Evolutionary conservation across 1,140 invertebrate genomes (phyloP).

Genomic region (Drosophila kanapiae): DNA sequence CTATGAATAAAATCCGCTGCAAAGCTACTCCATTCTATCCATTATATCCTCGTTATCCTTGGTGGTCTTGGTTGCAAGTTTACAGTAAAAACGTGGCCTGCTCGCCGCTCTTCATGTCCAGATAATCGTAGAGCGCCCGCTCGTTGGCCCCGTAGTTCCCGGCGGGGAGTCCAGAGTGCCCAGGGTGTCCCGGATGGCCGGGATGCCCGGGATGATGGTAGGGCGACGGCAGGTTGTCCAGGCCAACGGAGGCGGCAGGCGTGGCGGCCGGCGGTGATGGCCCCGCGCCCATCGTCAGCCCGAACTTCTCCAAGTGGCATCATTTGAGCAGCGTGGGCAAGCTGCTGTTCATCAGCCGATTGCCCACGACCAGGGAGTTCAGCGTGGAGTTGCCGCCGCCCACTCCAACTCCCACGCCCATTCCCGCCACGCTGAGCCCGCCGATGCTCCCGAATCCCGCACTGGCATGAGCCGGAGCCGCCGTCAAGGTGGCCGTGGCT

Average conservation of each 20-base stretch:
- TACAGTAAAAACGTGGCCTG: slow-evolving; percentile 79
- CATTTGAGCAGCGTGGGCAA: slow-evolving; percentile 83
- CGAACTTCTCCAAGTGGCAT: slow-evolving; percentile 84
- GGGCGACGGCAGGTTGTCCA: slow-evolving; percentile 56
- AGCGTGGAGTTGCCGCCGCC: slow-evolving; percentile 72
- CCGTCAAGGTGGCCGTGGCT: slow-evolving; percentile 62
- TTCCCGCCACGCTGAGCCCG: slow-evolving; percentile 67
- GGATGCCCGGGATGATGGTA: slow-evolving; percentile 42
- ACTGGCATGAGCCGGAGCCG: slow-evolving; percentile 62
- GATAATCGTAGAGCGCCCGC: slow-evolving; percentile 68
- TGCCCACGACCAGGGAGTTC: slow-evolving; percentile 79
- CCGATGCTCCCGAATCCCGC: slow-evolving; percentile 59
- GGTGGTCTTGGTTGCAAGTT: slow-evolving; percentile 77
- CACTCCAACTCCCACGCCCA: slow-evolving; percentile 72
- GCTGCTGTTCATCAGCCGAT: slow-evolving; percentile 80
- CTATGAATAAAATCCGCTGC: slow-evolving; percentile 70
- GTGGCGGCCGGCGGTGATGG: slow-evolving; percentile 69
- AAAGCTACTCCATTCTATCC: slow-evolving; percentile 12
- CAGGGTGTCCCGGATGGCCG: slow-evolving; percentile 19
- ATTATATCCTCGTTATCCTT: slow-evolving; percentile 38
- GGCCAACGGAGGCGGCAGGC: slow-evolving; percentile 50
- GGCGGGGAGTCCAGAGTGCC: slow-evolving; percentile 29
- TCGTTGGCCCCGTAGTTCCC: slow-evolving; percentile 56
- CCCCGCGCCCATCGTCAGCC: slow-evolving; percentile 71
- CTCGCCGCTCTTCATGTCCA: slow-evolving; percentile 74